These are phyloP conservation scores for Lucilia sericata DNA, from an alignment of 1,140 invertebrate species.

Conservation along the genomic window DNA sequence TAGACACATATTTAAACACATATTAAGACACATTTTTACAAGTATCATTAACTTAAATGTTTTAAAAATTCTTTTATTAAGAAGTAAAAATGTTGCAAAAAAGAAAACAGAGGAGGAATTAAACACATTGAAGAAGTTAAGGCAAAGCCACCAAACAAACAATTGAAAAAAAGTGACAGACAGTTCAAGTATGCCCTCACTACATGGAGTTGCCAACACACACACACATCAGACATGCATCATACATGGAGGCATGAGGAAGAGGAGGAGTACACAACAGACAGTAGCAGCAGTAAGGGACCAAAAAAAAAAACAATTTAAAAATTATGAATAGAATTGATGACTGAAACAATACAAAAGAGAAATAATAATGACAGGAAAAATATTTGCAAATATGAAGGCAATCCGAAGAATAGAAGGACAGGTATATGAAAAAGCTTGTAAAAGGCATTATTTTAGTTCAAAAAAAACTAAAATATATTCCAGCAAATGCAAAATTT, in stretches of 20 bases:
- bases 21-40: neutral
- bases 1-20: neutral
- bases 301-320: neutral
- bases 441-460: too few relatives aligned
- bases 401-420: too few relatives aligned
- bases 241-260: too few relatives aligned
- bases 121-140: neutral
- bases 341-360: neutral
- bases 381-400: too few relatives aligned
- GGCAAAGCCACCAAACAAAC: neutral
- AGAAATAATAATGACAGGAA: too few relatives aligned
- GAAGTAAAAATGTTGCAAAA: neutral
- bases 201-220: neutral
- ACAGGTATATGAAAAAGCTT: too few relatives aligned
- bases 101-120: neutral
- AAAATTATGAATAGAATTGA: neutral
- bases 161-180: neutral
- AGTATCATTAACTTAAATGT: slow-evolving; percentile 1
- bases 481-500: too few relatives aligned
- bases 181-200: neutral
- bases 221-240: too few relatives aligned
- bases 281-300: neutral
- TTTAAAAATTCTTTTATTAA: slow-evolving; percentile 4
- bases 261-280: neutral
- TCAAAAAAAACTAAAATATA: too few relatives aligned